phyloP scores from a whole-genome alignment of 2,888 invertebrate species.

The Merodon equestris region DNA sequence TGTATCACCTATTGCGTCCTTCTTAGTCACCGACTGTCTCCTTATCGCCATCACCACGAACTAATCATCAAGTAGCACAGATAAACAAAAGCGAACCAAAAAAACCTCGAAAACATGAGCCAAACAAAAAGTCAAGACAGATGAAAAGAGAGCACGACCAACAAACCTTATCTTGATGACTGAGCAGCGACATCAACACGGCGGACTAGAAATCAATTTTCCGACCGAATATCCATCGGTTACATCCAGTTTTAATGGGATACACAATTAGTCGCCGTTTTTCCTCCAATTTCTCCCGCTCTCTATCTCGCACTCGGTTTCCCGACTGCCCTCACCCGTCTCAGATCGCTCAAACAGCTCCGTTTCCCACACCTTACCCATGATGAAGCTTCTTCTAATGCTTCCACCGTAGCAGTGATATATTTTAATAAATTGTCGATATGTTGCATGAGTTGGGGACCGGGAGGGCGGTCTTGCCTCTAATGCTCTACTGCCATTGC shows the following conservation, averaged over 20 bases:
- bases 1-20: neutral
- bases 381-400: too few species aligned
- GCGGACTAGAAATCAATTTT: conserved; percentile 63
- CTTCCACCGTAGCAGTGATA: conserved; percentile 46
- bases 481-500: neutral
- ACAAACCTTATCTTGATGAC: conserved; percentile 57
- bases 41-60: too few species aligned
- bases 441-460: conserved; percentile 34
- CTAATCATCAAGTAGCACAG: too few species aligned
- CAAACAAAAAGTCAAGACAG: too few species aligned
- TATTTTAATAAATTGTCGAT: conserved; percentile 66
- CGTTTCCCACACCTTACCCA: conserved; percentile 4
- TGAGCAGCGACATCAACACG: conserved; percentile 63
- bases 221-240: conserved; percentile 60
- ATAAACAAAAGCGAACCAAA: conserved; percentile 11
- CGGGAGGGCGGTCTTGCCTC: conserved; percentile 18
- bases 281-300: conserved; percentile 54
- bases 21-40: neutral
- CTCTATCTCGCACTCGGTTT: too few species aligned
- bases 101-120: conserved; percentile 4
- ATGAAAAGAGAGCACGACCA: conserved; percentile 15
- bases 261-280: conserved; percentile 68
- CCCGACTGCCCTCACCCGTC: neutral
- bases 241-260: conserved; percentile 62
- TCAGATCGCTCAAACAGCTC: neutral